phyloP scores from a whole-genome alignment of 2,113 vertebrate species.

The Astatotilapia flaviijosephi region DNA sequence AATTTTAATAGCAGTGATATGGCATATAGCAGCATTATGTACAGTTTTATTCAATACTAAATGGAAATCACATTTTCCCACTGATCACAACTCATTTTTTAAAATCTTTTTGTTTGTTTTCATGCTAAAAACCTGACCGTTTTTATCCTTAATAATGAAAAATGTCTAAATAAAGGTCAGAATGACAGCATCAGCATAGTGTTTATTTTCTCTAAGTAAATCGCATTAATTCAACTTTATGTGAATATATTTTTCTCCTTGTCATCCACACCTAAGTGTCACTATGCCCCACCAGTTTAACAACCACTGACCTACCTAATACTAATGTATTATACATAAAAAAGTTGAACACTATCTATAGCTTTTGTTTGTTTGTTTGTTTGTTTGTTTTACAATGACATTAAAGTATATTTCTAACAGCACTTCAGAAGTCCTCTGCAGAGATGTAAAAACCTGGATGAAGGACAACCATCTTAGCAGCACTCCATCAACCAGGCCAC shows the following conservation, averaged over 20 bases:
- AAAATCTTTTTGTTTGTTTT: background rate
- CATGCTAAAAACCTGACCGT: background rate
- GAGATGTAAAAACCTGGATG: background rate
- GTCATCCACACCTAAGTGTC: rapidly evolving
- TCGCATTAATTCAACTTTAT: background rate
- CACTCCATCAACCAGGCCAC: background rate
- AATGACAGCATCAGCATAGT: background rate
- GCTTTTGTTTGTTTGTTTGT: background rate
- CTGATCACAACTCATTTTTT: background rate
- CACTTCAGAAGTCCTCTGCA: background rate
- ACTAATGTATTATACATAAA: background rate
- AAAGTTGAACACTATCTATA: background rate
- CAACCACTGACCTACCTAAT: background rate
- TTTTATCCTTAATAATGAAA: rapidly evolving
- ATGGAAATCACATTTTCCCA: background rate
- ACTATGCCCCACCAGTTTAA: background rate
- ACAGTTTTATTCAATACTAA: background rate
- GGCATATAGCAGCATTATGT: background rate
- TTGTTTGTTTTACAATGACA: background rate
- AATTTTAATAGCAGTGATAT: background rate
- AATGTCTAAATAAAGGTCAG: background rate
- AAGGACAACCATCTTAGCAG: background rate
- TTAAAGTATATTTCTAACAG: background rate
- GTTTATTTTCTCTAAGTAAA: background rate
- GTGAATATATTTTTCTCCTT: background rate